Evolutionary conservation across 2,888 invertebrate species (phyloP), one percentile per base, ranked within the genome.

Genomic region (Psococerastis gibbosa): DNA sequence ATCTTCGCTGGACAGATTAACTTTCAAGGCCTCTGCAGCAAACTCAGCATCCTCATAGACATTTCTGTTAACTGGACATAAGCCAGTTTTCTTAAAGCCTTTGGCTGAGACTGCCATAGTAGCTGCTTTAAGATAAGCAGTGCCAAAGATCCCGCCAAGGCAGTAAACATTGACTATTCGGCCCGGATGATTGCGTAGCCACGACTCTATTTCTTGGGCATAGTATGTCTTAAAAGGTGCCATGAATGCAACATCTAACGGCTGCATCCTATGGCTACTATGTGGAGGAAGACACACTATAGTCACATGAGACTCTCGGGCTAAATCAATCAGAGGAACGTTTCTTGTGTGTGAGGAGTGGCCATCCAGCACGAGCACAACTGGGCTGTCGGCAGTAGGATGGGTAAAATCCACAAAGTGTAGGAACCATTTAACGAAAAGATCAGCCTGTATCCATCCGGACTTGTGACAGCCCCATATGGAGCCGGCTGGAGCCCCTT

Each of bases 381-480:
- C 50, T 27, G 52, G 53, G 35, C 51, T 38, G 16, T 52, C 49
- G 35, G 43, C 35, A 22, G 51, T 45, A 3, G 53, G 53, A n/a
- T 54, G 54, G 15, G 53, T 45, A 16, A 43, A 42, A 1, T 46
- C 31, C 32, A 53, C 45, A 38, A 56, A 56, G 49, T 60, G 55
- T 22, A 50, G 41, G 32, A 60, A 50, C 57, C 57, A 59, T 27
- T 54, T 42, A 2, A 54, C 49, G 48, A 58, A 59, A 2, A 56
- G 43, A 16, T 54, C 43, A 17, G 48, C 41, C 45, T 57, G 56
- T 9, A 59, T 52, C 57, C 56, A 58, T 11, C 56, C 55, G 47
- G 49, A 48, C 46, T 50, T 49, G 45, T 56, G 53, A 45, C 50
- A 53, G 41, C 46, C 51, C 42, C 46, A 50, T 11, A 55, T 50